phyloP scores from a whole-genome alignment of 2,888 invertebrate genomes.

The Dimorphilus gyrociliatus region DNA sequence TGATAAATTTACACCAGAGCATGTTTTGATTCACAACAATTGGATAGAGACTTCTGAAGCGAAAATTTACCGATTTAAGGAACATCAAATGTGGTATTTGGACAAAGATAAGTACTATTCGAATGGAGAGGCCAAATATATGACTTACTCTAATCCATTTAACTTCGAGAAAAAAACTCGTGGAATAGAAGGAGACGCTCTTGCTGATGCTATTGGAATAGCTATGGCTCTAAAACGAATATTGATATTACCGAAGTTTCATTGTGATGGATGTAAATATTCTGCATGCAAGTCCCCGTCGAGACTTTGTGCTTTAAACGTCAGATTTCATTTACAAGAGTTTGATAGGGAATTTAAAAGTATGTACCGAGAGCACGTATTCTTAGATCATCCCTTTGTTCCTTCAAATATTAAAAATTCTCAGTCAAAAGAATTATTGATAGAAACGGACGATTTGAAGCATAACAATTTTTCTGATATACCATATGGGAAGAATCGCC shows the following conservation, averaged over 20 bases:
- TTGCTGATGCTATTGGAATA: slow-evolving; percentile 6
- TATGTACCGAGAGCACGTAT: slow-evolving; percentile 8
- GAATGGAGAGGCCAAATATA: neutral
- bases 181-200: slow-evolving; percentile 2
- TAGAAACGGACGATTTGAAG: slow-evolving; percentile 5
- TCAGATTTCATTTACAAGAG: slow-evolving; percentile 2
- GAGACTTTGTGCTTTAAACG: slow-evolving; percentile 6
- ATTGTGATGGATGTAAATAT: slow-evolving; percentile 9
- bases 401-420: slow-evolving; percentile 4
- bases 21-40: slow-evolving; percentile 4
- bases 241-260: slow-evolving; percentile 11
- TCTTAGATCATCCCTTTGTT: slow-evolving; percentile 8
- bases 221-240: slow-evolving; percentile 6
- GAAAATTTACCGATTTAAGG: slow-evolving; percentile 5
- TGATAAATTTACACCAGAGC: slow-evolving; percentile 1
- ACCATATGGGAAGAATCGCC: neutral
- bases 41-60: slow-evolving; percentile 3
- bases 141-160: slow-evolving; percentile 1
- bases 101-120: slow-evolving; percentile 4
- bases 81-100: slow-evolving; percentile 3
- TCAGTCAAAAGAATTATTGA: slow-evolving; percentile 3
- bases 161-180: neutral
- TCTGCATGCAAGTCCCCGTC: slow-evolving; percentile 7
- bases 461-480: too few species aligned
- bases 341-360: slow-evolving; percentile 7